Evolutionary conservation across 2,888 invertebrate genomes (phyloP).

Genomic region (Branchellion lobata): DNA sequence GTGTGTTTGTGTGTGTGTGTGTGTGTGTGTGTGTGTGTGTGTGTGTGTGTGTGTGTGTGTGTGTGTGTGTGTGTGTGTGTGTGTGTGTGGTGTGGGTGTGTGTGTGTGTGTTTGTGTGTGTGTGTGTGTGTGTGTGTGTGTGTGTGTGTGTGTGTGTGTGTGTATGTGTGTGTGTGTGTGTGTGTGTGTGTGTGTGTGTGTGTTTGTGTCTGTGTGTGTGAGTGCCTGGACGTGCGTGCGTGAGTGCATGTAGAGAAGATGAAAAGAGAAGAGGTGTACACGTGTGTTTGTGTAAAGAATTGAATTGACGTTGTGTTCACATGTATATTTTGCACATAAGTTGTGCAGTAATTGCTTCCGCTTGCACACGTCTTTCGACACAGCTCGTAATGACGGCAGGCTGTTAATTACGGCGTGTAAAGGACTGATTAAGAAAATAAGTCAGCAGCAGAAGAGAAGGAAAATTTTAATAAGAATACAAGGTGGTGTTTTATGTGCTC

Average conservation of each 20-base stretch:
- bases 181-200: conserved; percentile 14
- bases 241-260: background rate
- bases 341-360: too few species aligned
- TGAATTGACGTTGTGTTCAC: too few species aligned
- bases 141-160: conserved; percentile 23
- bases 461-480: too few species aligned
- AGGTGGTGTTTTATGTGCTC: too few species aligned
- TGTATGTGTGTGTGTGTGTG: conserved; percentile 11
- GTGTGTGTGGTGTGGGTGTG: background rate
- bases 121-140: conserved; percentile 8
- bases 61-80: conserved; percentile 12
- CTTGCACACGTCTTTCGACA: too few species aligned
- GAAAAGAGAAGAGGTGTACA: too few species aligned
- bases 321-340: too few species aligned
- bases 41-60: conserved; percentile 18
- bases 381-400: too few species aligned
- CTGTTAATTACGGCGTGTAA: too few species aligned
- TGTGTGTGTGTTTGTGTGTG: conserved; percentile 10
- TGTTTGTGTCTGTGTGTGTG: conserved; percentile 10
- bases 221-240: background rate
- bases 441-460: too few species aligned
- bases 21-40: conserved; percentile 24
- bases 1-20: conserved; percentile 17
- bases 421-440: too few species aligned
- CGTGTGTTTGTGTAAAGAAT: too few species aligned